Base-by-base conservation (phyloP, 35 echinoderm and acorn worm species). In the Stichopus chloronotus region DNA sequence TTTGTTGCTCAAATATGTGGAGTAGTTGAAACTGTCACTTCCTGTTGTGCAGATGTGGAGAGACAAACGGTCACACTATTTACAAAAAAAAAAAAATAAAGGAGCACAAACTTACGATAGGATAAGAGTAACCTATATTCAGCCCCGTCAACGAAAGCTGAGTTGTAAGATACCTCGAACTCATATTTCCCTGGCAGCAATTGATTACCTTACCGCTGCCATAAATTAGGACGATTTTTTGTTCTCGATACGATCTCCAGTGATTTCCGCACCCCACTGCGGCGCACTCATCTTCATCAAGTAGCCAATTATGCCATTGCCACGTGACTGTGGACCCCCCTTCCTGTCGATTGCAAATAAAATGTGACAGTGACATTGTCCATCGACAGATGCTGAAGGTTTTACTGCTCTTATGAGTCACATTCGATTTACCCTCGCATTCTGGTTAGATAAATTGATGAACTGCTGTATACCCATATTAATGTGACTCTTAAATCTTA, bases 271-370 rank as follows among this genome's bases (percentile, higher is more conserved):
- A 61, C 8, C 22, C 69, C 69, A 20, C 30, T 43, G 30, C 30
- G 30, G 30, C 30, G 30, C 69, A 74, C 22, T 16, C 22, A 74
- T 74, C 69, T 74, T 74, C 13, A 14, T 74, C 17, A 74, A 74
- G 69, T 74, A n/a, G 17, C 13, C 13, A 74, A 74, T 74, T 74
- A 74, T 74, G 69, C 22, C 17, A 21, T 74, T 19, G 69, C 22
- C 69, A 74, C 69, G 69, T 74, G 69, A 74, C 69, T 7, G 69
- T n/a, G 6, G 69, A 74, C 22, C 7, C 22, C 22, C 7, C 22
- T 74, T 74, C 69, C 69, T 74, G 69, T n/a, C 69, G 69, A 20
- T n/a, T 74, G 69, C 22, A 74, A 74, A 74, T 74, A 74, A 74
- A 74, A 74, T 7, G 69, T 21, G 69, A 74, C 69, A n/a, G 69